Conservation (phyloP, 2,797 vertebrate genomes). For the Lepus townsendii region DNA sequence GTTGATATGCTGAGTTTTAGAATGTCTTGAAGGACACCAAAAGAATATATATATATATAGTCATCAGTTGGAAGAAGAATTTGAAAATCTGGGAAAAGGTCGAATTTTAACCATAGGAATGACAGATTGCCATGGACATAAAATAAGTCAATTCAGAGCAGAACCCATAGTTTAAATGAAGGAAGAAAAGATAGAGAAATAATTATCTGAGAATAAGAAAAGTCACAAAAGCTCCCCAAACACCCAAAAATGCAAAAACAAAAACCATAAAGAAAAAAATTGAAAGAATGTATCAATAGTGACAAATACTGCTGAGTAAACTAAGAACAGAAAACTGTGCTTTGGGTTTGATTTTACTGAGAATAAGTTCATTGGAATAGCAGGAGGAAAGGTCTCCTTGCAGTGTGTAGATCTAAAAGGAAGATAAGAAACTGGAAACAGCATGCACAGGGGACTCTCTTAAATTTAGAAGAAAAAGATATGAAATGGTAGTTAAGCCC, state of each 20-base stretch:
- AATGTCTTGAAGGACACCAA: background rate
- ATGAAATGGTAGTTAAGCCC: background rate
- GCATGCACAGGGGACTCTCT: background rate
- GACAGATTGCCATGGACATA: background rate
- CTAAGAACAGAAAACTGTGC: conserved; percentile 4
- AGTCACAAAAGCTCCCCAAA: background rate
- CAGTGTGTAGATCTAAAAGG: background rate
- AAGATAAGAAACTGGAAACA: conserved; percentile 6
- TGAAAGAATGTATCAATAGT: background rate
- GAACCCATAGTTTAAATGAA: conserved; percentile 44
- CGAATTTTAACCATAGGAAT: conserved; percentile 44
- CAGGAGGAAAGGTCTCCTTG: background rate
- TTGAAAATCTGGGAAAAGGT: conserved; percentile 40
- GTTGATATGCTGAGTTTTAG: background rate
- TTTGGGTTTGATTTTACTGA: conserved; percentile 48
- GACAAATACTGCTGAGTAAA: background rate
- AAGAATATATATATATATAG: background rate
- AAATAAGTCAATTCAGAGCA: conserved; percentile 8
- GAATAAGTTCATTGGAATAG: conserved; percentile 9
- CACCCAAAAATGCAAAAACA: background rate
- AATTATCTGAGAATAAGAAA: conserved; percentile 40
- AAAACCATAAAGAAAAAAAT: conserved; percentile 5
- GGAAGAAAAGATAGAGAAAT: conserved; percentile 11
- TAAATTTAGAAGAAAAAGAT: conserved; percentile 48
- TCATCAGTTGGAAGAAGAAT: conserved; percentile 44